These are phyloP conservation scores for Bedellia somnulentella DNA, from an alignment of 2,888 invertebrate species.

Conservation along the genomic window DNA sequence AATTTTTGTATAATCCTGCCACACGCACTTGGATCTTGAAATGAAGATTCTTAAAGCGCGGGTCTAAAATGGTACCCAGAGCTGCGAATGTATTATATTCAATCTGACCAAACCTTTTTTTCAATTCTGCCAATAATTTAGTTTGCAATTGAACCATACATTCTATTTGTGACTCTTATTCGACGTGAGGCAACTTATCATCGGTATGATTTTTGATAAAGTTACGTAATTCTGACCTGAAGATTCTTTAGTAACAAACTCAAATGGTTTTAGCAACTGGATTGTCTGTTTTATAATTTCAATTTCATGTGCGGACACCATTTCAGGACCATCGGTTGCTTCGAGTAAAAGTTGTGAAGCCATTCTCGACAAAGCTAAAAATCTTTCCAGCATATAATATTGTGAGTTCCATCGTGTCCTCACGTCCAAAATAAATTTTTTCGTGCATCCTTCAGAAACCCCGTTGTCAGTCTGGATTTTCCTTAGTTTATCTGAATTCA, in stretches of 20 bases:
- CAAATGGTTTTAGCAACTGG: slow-evolving; percentile 8
- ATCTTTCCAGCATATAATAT: slow-evolving; percentile 7
- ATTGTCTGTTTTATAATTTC: slow-evolving; percentile 7
- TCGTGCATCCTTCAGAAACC: slow-evolving; percentile 1
- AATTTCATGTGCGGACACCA: slow-evolving; percentile 6
- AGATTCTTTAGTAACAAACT: slow-evolving; percentile 10
- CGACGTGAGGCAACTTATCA: slow-evolving; percentile 10
- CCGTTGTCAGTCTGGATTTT: slow-evolving; percentile 5
- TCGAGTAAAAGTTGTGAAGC: slow-evolving; percentile 8
- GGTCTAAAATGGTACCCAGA: slow-evolving; percentile 9
- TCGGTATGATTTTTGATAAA: slow-evolving; percentile 10
- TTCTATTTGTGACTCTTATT: slow-evolving; percentile 4
- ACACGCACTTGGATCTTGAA: slow-evolving; percentile 10
- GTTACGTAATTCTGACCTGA: too few relatives aligned
- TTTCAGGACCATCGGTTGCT: slow-evolving; percentile 8
- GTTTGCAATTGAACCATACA: slow-evolving; percentile 3
- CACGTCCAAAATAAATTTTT: slow-evolving; percentile 7
- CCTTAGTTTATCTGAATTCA: slow-evolving; percentile 5
- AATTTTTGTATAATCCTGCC: slow-evolving; percentile 14
- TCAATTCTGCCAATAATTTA: slow-evolving; percentile 9
- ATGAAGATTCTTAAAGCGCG: slow-evolving; percentile 10
- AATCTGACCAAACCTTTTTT: slow-evolving; percentile 10
- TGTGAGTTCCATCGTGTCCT: slow-evolving; percentile 7
- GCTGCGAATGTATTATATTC: slow-evolving; percentile 11
- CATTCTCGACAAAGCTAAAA: slow-evolving; percentile 8